These are phyloP conservation scores for Caenorhabditis elegans DNA, from an alignment of 1,140 invertebrate species.

Conservation along the genomic window WBcel235 BX284603.4:8935001-8935500, in stretches of 20 bases:
- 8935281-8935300: constrained; percentile 51
- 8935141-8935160: constrained; percentile 61
- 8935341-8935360: constrained; percentile 55
- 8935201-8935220: constrained; percentile 52
- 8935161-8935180: constrained; percentile 59
- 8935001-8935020: constrained; percentile 22
- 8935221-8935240: constrained; percentile 53
- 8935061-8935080: constrained; percentile 55
- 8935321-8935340: constrained; percentile 49
- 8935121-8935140: constrained; percentile 61
- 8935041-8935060: constrained; percentile 45
- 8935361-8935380: constrained; percentile 59
- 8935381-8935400: constrained; percentile 53
- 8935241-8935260: background rate
- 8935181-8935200: constrained; percentile 49
- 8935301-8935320: constrained; percentile 54
- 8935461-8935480: no score
- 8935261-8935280: constrained; percentile 56
- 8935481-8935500: no score
- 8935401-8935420: background rate
- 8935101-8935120: constrained; percentile 57
- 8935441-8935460: no score
- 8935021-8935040: background rate
- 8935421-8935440: no score
- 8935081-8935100: constrained; percentile 58